Conservation (phyloP, 2,888 invertebrate genomes). For the Cosmopolites sordidus region DNA sequence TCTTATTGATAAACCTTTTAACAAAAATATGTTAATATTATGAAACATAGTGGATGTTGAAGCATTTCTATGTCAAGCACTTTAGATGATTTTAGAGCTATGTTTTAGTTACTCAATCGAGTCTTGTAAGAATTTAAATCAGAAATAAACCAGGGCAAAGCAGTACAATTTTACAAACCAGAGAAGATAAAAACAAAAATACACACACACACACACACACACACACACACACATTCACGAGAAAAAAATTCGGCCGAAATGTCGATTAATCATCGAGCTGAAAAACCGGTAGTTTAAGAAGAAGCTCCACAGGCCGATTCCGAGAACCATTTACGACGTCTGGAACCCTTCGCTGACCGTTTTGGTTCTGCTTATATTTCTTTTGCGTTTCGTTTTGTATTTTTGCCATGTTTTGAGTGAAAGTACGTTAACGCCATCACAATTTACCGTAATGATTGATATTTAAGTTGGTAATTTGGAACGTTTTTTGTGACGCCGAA, state of each 20-base stretch:
- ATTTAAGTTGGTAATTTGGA: not conserved
- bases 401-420: not conserved
- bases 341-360: conserved; percentile 5
- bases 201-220: too few relatives aligned
- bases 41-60: too few relatives aligned
- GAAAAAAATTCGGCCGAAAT: not conserved
- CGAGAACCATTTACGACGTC: conserved; percentile 18
- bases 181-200: too few relatives aligned
- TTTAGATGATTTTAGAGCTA: too few relatives aligned
- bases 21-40: too few relatives aligned
- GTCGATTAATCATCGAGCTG: conserved; percentile 1
- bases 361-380: not conserved
- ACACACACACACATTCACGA: not conserved
- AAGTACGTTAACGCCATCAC: conserved; percentile 1
- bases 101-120: too few relatives aligned
- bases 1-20: too few relatives aligned
- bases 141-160: too few relatives aligned
- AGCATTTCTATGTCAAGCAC: too few relatives aligned
- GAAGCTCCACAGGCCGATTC: conserved; percentile 10
- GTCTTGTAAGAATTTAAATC: too few relatives aligned
- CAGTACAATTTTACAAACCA: too few relatives aligned
- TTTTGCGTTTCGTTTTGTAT: not conserved
- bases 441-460: conserved; percentile 1
- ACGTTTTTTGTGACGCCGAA: not conserved
- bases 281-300: conserved; percentile 16